These are phyloP conservation scores for Lithophane socia DNA, from an alignment of 2,888 invertebrate species.

Conservation along the genomic window DNA sequence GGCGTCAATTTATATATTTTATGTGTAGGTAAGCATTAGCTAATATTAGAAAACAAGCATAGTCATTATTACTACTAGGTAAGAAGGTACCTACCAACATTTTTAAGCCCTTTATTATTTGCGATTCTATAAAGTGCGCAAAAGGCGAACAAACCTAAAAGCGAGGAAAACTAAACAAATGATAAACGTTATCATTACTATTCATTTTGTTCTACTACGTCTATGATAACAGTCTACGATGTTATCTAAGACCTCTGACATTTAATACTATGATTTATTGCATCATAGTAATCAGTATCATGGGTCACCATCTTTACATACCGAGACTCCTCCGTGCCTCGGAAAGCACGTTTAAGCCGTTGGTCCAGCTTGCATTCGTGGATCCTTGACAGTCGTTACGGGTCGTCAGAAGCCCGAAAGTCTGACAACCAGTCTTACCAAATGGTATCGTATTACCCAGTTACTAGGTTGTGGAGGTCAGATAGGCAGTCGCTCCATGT, in stretches of 20 bases:
- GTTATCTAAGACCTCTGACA: conserved; percentile 35
- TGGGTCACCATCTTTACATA: too few species aligned
- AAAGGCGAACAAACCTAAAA: conserved; percentile 13
- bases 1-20: background rate
- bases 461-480: too few species aligned
- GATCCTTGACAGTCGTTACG: too few species aligned
- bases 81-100: too few species aligned
- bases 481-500: too few species aligned
- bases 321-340: too few species aligned
- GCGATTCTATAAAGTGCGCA: conserved; percentile 16
- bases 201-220: conserved; percentile 31
- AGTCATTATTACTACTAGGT: background rate
- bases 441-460: too few species aligned
- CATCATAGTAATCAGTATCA: conserved; percentile 16
- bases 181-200: conserved; percentile 45
- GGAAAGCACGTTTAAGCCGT: too few species aligned
- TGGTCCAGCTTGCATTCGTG: too few species aligned
- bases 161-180: conserved; percentile 30
- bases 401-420: too few species aligned
- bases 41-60: background rate
- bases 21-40: background rate
- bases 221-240: conserved; percentile 32
- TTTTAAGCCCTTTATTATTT: conserved; percentile 9
- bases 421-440: too few species aligned
- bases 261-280: conserved; percentile 32